A percentile compares a stretch with the other conserved stretches of the same genome.
These are phyloP conservation scores for Neodiprion pinetum DNA, from an alignment of 1,140 invertebrate genomes.

Conservation along the genomic window DNA sequence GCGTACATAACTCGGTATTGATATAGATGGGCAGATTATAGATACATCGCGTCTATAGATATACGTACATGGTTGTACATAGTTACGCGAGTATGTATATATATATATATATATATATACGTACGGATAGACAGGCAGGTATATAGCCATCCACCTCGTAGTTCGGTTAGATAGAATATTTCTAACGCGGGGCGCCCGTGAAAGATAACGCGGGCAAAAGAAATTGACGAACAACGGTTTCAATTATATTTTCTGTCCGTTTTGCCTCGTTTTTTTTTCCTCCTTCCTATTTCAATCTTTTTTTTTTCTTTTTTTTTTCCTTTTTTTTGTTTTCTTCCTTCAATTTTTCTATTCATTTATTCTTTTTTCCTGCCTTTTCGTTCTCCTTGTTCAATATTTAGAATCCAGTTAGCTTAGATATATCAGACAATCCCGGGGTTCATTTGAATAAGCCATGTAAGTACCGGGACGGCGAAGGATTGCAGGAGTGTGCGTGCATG, in stretches of 20 bases:
- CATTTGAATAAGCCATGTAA: slow-evolving; percentile 61
- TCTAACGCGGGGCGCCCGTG: background rate
- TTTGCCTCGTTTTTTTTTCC: slow-evolving; percentile 9
- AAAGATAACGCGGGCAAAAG: background rate
- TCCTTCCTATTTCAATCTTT: slow-evolving; percentile 3
- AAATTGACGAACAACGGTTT: background rate
- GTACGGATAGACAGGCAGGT: too few species aligned
- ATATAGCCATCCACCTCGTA: too few species aligned
- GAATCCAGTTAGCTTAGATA: slow-evolving; percentile 57
- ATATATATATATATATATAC: too few species aligned
- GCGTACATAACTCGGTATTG: too few species aligned
- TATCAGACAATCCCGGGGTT: slow-evolving; percentile 50
- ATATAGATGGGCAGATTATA: background rate
- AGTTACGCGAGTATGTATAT: too few species aligned
- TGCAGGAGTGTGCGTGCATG: background rate
- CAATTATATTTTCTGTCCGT: slow-evolving; percentile 10
- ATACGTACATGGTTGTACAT: too few species aligned
- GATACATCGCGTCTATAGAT: too few species aligned
- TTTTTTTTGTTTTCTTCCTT: slow-evolving; percentile 6
- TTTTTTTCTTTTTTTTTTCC: slow-evolving; percentile 10
- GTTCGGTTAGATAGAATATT: background rate
- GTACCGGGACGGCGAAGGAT: slow-evolving; percentile 38
- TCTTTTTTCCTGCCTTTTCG: background rate
- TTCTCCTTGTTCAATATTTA: slow-evolving; percentile 57
- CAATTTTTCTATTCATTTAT: slow-evolving; percentile 10